These are phyloP conservation scores for Ptyas mucosa DNA, from an alignment of 2,113 vertebrate species.

Conservation along the genomic window DNA sequence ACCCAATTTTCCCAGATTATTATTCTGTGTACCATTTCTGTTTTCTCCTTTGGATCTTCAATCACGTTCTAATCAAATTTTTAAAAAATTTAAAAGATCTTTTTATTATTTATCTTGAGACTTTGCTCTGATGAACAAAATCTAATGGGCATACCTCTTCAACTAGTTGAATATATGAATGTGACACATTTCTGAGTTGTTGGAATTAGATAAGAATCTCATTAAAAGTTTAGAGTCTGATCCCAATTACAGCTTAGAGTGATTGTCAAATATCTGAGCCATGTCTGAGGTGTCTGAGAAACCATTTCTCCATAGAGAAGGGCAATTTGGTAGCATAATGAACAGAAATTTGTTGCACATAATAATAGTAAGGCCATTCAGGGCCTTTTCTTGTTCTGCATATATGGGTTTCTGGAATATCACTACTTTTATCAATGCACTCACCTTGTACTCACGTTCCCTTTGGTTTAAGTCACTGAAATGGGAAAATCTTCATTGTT, in stretches of 20 bases:
- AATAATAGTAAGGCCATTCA: neutral
- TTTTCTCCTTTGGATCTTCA: neutral
- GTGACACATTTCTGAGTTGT: slow-evolving; percentile 42
- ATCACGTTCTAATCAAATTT: neutral
- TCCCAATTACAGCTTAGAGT: slow-evolving; percentile 51
- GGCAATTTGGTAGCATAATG: slow-evolving; percentile 10
- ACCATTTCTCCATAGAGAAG: slow-evolving; percentile 8
- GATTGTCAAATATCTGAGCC: slow-evolving; percentile 25
- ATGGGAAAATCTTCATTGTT: neutral
- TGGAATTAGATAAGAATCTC: slow-evolving; percentile 32
- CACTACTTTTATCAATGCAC: neutral
- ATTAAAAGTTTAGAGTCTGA: slow-evolving; percentile 37
- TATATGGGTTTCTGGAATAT: neutral
- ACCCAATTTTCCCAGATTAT: neutral
- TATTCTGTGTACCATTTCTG: neutral
- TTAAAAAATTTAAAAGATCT: neutral
- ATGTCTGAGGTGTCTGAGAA: slow-evolving; percentile 26
- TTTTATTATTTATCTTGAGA: slow-evolving; percentile 12
- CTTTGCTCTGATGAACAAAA: slow-evolving; percentile 6
- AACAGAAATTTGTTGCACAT: neutral
- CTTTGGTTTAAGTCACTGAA: neutral
- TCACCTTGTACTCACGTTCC: neutral
- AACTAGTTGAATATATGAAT: slow-evolving; percentile 34
- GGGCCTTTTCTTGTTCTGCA: neutral
- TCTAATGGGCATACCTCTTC: slow-evolving; percentile 31